Percentiles rank a stretch among this genome's conserved stretches.
Evolutionary conservation across 1,140 invertebrate genomes (phyloP).

Genomic region (Brachionus angularis): DNA sequence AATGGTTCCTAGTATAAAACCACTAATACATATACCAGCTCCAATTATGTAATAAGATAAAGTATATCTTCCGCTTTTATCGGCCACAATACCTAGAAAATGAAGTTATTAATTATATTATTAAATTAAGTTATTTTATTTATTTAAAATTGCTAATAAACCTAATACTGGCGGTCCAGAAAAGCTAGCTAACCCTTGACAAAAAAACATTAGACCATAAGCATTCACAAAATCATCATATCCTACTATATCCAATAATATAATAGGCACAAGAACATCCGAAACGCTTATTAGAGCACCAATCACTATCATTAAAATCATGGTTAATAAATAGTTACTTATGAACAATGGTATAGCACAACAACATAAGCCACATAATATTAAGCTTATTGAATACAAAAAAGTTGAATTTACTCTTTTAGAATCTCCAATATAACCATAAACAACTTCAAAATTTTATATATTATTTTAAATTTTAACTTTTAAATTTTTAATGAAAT

Average conservation of each 20-base stretch:
- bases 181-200: slow-evolving; percentile 30
- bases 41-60: slow-evolving; percentile 31
- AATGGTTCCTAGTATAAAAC: not conserved
- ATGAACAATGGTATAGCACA: slow-evolving; percentile 24
- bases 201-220: slow-evolving; percentile 42
- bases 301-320: slow-evolving; percentile 13
- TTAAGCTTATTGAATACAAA: slow-evolving; percentile 37
- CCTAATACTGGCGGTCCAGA: slow-evolving; percentile 19
- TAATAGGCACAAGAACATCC: slow-evolving; percentile 34
- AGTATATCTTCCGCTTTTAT: slow-evolving; percentile 8
- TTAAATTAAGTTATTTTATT: not conserved
- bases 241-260: slow-evolving; percentile 33
- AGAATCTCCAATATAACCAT: slow-evolving; percentile 44
- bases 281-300: slow-evolving; percentile 14
- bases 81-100: not conserved
- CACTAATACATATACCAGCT: slow-evolving; percentile 18
- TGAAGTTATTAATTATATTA: not conserved
- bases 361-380: slow-evolving; percentile 18
- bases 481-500: not conserved
- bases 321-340: not conserved
- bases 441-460: slow-evolving; percentile 27
- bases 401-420: slow-evolving; percentile 33
- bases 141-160: not conserved
- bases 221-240: slow-evolving; percentile 40
- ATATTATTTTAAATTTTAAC: not conserved